Conservation (phyloP, 2,113 vertebrate genomes). For the Chaetura pelagica region DNA sequence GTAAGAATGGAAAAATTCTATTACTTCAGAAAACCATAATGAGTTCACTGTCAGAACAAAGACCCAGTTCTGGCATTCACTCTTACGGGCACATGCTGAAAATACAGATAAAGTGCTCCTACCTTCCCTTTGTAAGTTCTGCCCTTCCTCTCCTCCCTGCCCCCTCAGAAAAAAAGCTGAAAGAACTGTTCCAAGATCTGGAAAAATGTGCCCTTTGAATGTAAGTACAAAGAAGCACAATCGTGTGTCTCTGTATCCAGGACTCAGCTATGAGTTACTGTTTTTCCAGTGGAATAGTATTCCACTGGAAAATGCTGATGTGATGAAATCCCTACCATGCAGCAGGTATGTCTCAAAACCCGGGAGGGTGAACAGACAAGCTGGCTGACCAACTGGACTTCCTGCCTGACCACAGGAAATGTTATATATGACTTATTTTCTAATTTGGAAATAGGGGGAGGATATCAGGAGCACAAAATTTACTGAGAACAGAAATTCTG, state of each 20-base stretch:
- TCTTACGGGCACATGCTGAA: neutral
- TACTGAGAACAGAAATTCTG: neutral
- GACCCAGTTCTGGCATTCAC: neutral
- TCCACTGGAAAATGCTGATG: neutral
- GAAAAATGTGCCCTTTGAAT: neutral
- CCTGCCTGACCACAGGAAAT: neutral
- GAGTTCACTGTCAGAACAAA: neutral
- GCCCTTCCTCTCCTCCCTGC: too few relatives aligned
- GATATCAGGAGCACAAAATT: neutral
- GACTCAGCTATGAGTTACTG: neutral
- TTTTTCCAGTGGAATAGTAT: neutral
- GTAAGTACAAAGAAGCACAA: neutral
- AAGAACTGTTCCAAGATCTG: neutral
- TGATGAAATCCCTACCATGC: too few relatives aligned
- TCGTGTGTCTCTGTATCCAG: rapidly evolving
- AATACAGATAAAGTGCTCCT: neutral
- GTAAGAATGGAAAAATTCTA: neutral
- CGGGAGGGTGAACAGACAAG: neutral
- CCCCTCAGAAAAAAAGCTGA: rapidly evolving
- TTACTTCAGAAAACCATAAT: neutral
- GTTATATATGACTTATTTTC: neutral
- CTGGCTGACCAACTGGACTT: neutral
- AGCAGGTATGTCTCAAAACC: neutral
- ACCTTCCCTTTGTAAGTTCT: neutral
- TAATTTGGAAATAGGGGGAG: neutral